Evolutionary conservation across 1,140 invertebrate species (phyloP), one percentile per base, ranked within the genome.

Genomic region (Drosophila arizonae): DNA sequence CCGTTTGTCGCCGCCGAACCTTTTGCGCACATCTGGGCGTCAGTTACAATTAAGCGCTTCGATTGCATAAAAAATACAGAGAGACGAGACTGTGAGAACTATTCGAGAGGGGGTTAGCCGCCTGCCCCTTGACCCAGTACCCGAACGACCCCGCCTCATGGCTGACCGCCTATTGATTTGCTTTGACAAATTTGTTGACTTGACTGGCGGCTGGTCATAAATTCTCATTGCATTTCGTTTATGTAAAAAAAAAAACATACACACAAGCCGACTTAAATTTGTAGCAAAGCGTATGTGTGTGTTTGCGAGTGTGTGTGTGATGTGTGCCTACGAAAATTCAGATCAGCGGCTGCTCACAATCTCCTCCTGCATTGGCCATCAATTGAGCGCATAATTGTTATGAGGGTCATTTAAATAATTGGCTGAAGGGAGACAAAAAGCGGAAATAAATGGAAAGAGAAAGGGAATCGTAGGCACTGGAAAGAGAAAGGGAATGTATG

Each of bases 371-470:
- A 67, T 77, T 55, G 74, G 52, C 62, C 69, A 51, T 61, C 77
- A 88, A 87, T 88, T 88, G 79, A 74, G 67, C 72, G 84, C 71
- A 80, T 77, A 89, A 88, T 84, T 89, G 79, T 71, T 84, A 84
- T 88, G 84, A 55, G 84, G 84, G 84, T 89, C 77, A 84, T 88
- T 88, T 88, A 77, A 88, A 88, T 88, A 89, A 30, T 48, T 54
- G 28, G 1, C n/a, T 3, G 24, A 21, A 55, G 21, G 48, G 13
- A 13, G 4, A 11, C 43, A 74, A 66, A 48, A 36, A 46, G 46
- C 51, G 36, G 61, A 15, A 54, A 36, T n/a, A 17, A 46, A 46
- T 15, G 43, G 15, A 46, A 21, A 9, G 15, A 17, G 15, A 17
- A n/a, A n/a, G 3, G 43, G 43, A 17, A 21, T 33, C 8, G 6